phyloP scores from a whole-genome alignment of 2,888 invertebrate genomes.

The Polylopha cassiicola region DNA sequence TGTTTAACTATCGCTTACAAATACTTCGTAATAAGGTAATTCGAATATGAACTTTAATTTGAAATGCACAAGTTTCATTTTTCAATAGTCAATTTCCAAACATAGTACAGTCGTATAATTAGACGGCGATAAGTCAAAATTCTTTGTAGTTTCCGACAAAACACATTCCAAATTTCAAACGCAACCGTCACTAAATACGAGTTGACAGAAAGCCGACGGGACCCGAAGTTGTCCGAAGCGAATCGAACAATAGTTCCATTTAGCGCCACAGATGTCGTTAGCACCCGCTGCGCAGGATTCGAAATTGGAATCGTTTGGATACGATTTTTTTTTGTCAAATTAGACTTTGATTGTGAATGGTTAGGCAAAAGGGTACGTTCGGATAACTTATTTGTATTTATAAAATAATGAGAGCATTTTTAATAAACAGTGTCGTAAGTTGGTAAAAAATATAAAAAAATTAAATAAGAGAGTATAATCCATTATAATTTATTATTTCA shows the following conservation, averaged over 20 bases:
- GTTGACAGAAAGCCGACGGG: constrained; percentile 60
- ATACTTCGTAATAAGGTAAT: no score
- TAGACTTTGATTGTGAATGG: no score
- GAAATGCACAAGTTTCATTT: no score
- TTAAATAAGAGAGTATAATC: no score
- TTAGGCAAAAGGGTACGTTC: constrained; percentile 2
- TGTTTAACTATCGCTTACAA: no score
- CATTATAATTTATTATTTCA: no score
- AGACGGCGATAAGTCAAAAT: constrained; percentile 7
- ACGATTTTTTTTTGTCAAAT: constrained; percentile 1
- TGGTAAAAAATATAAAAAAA: neutral
- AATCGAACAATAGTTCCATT: constrained; percentile 71
- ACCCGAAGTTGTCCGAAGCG: constrained; percentile 53
- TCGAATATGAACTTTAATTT: no score
- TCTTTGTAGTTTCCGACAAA: constrained; percentile 38
- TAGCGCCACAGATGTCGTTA: constrained; percentile 72
- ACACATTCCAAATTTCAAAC: constrained; percentile 66
- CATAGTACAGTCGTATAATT: no score
- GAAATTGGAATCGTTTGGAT: constrained; percentile 45
- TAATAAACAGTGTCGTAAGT: no score
- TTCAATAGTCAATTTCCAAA: no score
- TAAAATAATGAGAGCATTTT: no score
- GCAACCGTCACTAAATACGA: constrained; percentile 66
- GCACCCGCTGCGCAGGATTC: constrained; percentile 63
- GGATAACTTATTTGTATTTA: no score